These are phyloP conservation scores for Stegodyphus dumicola DNA, from an alignment of 1,140 invertebrate species.

Conservation along the genomic window DNA sequence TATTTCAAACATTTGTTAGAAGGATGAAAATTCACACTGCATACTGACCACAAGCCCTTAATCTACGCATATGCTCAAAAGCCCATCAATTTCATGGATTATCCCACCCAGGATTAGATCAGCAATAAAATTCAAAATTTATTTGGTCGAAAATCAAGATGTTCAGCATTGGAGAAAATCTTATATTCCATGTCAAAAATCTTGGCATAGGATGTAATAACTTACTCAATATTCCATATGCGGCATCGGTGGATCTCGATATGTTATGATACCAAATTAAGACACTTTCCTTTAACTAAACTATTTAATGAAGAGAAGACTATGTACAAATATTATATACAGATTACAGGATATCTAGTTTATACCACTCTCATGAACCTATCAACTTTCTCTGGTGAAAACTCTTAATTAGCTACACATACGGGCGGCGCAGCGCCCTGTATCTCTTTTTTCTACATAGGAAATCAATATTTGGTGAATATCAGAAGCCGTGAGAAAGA, in stretches of 20 bases:
- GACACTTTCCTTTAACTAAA: too few relatives aligned
- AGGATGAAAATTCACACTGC: constrained; percentile 64
- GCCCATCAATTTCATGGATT: constrained; percentile 12
- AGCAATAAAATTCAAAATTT: constrained; percentile 32
- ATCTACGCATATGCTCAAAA: constrained; percentile 61
- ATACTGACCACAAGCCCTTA: constrained; percentile 66
- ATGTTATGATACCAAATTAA: too few relatives aligned
- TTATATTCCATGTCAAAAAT: constrained; percentile 12
- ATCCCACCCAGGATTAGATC: constrained; percentile 29
- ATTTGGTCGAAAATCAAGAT: constrained; percentile 15
- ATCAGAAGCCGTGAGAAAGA: constrained; percentile 65
- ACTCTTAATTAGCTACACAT: too few relatives aligned
- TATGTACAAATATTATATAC: too few relatives aligned
- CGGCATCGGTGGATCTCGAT: too few relatives aligned
- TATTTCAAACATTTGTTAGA: constrained; percentile 65
- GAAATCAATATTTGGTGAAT: constrained; percentile 4
- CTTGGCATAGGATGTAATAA: background rate
- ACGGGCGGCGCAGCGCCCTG: too few relatives aligned
- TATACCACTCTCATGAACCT: too few relatives aligned
- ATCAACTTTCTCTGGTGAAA: too few relatives aligned
- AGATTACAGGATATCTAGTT: too few relatives aligned
- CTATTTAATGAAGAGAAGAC: too few relatives aligned
- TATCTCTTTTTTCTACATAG: too few relatives aligned
- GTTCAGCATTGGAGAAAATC: background rate
- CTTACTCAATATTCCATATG: too few relatives aligned